Base-by-base conservation (phyloP, 2,888 invertebrate species). In the Pseudoips prasinana region DNA sequence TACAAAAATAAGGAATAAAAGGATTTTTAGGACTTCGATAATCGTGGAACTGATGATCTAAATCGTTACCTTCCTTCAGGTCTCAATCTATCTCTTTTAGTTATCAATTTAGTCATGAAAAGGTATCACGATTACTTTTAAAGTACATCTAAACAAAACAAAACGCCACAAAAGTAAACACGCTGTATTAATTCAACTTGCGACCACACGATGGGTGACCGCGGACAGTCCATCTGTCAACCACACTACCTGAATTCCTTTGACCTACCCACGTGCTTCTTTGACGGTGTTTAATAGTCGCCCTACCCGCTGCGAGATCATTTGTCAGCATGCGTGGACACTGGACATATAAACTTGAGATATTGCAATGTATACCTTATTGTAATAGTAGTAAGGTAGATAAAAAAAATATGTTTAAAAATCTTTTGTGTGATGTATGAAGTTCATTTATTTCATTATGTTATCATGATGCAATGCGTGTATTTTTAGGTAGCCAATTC, bases 231-330 rank as follows among this genome's bases (percentile, higher is more conserved):
- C 62, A 82, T 84, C 73, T 33, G 65, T 84, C 78, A 74, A 54
- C 48, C 48, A 62, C 58, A 72, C 75, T 76, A 73, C 73, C 71
- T 71, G 70, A 75, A 83, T 83, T 79, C 82, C 67, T 60, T 44
- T 44, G 55, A 52, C 57, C 56, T 32, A 30, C 50, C 66, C 73
- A 68, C 73, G 67, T 67, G 67, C 69, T 65, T 51, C 47, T 46
- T 41, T 67, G 72, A 74, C 73, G 52, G 54, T 72, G 63, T 33
- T 67, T 72, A 67, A 75, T 74, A 75, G 74, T 60, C 70, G 71
- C 72, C 71, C 64, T 58, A 64, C 80, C 79, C 58, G 79, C 84
- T 78, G 81, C 36, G 79, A 65, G 46, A 53, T 53, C 71, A 81
- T 84, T 82, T 81, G 73, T 83, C 78, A 75, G 49, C 75, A 74